Evolutionary conservation across 2,888 invertebrate species (phyloP), one percentile per base, ranked within the genome.

Genomic region (Campoletis raptor): DNA sequence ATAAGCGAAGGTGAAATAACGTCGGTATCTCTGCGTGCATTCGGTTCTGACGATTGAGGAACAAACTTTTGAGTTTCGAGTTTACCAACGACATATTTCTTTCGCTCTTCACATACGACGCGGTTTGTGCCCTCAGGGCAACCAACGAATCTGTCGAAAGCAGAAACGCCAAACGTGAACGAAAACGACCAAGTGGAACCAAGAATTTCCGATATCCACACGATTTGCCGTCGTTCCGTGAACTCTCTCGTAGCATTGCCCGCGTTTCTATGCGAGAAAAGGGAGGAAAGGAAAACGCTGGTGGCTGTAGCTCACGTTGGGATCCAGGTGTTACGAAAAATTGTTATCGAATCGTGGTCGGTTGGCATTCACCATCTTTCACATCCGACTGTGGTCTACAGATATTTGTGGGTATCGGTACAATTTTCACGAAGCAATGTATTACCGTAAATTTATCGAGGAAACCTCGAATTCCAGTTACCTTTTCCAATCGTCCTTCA

Each of bases 261-360:
- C 67, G 42, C 73, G 30, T 45, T 64, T 57, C 70, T 78, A 48
- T 69, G 57, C 24, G 72, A 77, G 18, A 36, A 66, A 52, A n/a
- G 24, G 64, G 45, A 74, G 73, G 24, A 48, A 70, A 79, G 52
- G 54, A n/a, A 54, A 80, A 84, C 74, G 76, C 52, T 9, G 54
- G 69, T 61, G 66, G 67, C 64, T 64, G 37, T 37, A 24, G 78
- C 79, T 82, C 84, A 81, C 42, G 54, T 66, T 37, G 67, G 85
- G 70, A 85, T 87, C 81, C 86, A 86, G 85, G 85, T 86, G 88
- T 86, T 83, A 69, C 83, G 87, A 87, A 86, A 87, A 88, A 87
- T 87, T 86, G 85, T 87, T 88, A 87, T 87, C 88, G 88, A 80
- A 86, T 88, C 83, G 85, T 67, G 78, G 57, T 48, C 42, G 45